Evolutionary conservation across 1,140 invertebrate genomes (phyloP).

Genomic region (Trinorchestia longiramus): DNA sequence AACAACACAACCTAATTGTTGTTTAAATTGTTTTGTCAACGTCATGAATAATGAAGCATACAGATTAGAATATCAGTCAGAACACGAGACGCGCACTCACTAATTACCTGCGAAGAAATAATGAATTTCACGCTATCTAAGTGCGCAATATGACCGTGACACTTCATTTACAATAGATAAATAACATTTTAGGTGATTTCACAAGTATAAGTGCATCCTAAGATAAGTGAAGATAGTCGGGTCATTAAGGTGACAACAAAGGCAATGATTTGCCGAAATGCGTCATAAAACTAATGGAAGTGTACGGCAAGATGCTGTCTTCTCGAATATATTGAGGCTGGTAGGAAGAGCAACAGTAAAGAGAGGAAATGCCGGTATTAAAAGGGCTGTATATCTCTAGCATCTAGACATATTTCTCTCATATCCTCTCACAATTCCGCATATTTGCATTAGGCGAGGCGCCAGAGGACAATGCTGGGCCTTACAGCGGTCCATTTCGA

Average conservation of each 20-base stretch:
- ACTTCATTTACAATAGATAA: neutral
- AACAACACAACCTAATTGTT: neutral
- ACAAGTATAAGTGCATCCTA: neutral
- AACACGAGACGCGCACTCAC: neutral
- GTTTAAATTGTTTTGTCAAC: neutral
- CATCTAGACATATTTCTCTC: conserved; percentile 53
- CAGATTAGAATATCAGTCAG: neutral
- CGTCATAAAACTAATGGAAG: conserved; percentile 46
- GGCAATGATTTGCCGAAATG: conserved; percentile 18
- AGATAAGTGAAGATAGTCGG: conserved; percentile 19
- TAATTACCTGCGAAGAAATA: neutral
- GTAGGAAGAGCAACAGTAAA: conserved; percentile 46
- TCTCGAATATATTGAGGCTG: conserved; percentile 44
- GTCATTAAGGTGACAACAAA: conserved; percentile 34
- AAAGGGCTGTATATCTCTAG: conserved; percentile 53
- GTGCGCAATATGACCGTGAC: neutral
- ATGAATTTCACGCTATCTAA: neutral
- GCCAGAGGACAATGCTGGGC: conserved; percentile 45
- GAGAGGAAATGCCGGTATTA: conserved; percentile 44
- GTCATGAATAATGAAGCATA: neutral
- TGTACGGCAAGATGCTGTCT: conserved; percentile 46
- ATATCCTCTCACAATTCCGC: conserved; percentile 51
- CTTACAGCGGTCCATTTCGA: conserved; percentile 39
- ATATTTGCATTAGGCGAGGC: conserved; percentile 55
- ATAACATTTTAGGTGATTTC: neutral